phyloP scores from a whole-genome alignment of 2,888 invertebrate genomes.

The Zaprionus bogoriensis region DNA sequence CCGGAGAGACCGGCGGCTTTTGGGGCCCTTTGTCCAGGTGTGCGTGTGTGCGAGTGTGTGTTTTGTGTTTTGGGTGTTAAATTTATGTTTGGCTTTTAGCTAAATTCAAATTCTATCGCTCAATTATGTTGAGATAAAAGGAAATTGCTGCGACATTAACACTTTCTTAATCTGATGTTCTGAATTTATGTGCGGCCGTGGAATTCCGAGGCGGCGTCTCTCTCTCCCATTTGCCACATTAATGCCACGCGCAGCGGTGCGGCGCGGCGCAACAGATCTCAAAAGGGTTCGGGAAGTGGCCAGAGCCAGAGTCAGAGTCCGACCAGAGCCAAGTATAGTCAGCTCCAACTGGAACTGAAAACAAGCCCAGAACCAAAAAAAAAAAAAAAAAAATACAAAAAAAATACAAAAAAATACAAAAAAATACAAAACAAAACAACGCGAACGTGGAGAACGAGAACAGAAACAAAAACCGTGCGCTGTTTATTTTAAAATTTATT shows the following conservation, averaged over 20 bases:
- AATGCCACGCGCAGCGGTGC: conserved; percentile 26
- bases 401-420: neutral
- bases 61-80: conserved; percentile 73
- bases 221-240: conserved; percentile 26
- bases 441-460: no score
- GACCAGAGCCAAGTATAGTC: neutral
- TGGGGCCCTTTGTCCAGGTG: conserved; percentile 49
- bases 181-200: conserved; percentile 74
- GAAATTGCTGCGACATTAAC: conserved; percentile 78
- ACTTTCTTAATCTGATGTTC: conserved; percentile 78
- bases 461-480: conserved; percentile 53
- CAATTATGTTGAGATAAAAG: conserved; percentile 81
- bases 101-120: conserved; percentile 82
- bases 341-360: neutral
- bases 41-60: conserved; percentile 61
- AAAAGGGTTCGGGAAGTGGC: neutral
- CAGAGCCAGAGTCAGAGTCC: neutral
- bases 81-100: conserved; percentile 81
- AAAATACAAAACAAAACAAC: conserved; percentile 25
- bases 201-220: conserved; percentile 70
- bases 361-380: neutral
- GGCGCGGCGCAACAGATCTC: conserved; percentile 17
- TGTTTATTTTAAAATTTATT: conserved; percentile 79
- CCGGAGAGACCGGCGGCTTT: conserved; percentile 12
- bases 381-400: conserved; percentile 5